Conservation (phyloP, 35 echinoderm and acorn worm species). For the Apostichopus parvimensis region DNA sequence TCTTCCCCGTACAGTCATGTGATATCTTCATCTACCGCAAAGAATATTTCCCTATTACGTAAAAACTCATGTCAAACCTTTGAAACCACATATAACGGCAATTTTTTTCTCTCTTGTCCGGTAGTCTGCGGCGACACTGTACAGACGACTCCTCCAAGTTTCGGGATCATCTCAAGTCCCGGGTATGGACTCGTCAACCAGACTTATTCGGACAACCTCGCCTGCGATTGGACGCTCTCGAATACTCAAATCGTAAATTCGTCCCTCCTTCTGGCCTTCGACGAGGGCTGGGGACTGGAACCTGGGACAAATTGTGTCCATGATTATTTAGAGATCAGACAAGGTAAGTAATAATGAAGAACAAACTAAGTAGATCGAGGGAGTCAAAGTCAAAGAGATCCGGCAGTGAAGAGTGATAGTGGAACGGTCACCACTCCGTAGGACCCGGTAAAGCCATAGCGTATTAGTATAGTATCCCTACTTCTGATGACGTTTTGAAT, state of each 20-base stretch:
- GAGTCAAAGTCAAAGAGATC: too few species aligned
- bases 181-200: slow-evolving; percentile 67
- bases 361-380: not conserved
- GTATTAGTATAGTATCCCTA: too few species aligned
- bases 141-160: slow-evolving; percentile 49
- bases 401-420: not conserved
- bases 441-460: too few species aligned
- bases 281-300: slow-evolving; percentile 71
- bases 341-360: slow-evolving; percentile 49
- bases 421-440: too few species aligned
- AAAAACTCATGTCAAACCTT: too few species aligned
- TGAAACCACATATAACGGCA: not conserved
- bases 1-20: too few species aligned
- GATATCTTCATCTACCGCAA: too few species aligned
- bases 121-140: slow-evolving; percentile 78
- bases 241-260: slow-evolving; percentile 68
- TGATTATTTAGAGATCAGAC: slow-evolving; percentile 80
- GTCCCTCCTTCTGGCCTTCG: slow-evolving; percentile 69
- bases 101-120: not conserved
- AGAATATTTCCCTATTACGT: too few species aligned
- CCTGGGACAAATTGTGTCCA: slow-evolving; percentile 38
- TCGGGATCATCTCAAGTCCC: slow-evolving; percentile 67
- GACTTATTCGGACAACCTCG: slow-evolving; percentile 46
- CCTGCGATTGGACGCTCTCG: slow-evolving; percentile 74
- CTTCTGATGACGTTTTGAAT: too few species aligned